phyloP scores from a whole-genome alignment of 2,113 vertebrate genomes.

The Gallinago jamesoni region DNA sequence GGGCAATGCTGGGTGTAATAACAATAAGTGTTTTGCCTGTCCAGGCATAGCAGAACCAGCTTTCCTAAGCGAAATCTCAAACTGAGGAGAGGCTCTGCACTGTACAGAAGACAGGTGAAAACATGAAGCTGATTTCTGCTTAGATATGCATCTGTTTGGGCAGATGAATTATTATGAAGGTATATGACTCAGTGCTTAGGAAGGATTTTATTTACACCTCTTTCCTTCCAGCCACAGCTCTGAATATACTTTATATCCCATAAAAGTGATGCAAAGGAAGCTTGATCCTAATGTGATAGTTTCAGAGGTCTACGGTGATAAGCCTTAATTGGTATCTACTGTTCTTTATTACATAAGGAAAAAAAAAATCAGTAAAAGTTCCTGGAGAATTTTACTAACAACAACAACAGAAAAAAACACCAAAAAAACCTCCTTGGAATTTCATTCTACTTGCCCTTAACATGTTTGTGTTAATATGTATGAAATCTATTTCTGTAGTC shows the following conservation, averaged over 20 bases:
- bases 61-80: constrained; percentile 12
- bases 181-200: constrained; percentile 31
- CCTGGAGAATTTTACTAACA: background rate
- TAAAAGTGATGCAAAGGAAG: background rate
- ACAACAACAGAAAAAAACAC: background rate
- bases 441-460: background rate
- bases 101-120: constrained; percentile 25
- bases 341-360: background rate
- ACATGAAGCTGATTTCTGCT: constrained; percentile 44
- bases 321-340: background rate
- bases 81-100: background rate
- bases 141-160: constrained; percentile 33
- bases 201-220: background rate
- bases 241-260: background rate
- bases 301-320: background rate
- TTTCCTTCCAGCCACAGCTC: background rate
- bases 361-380: background rate
- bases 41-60: background rate
- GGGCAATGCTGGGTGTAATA: background rate
- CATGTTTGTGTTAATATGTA: background rate
- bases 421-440: background rate
- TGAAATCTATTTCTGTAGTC: background rate
- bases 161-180: background rate
- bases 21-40: background rate
- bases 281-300: background rate